Conservation (phyloP, 2,888 invertebrate genomes). For the Steinernema hermaphroditum region DNA sequence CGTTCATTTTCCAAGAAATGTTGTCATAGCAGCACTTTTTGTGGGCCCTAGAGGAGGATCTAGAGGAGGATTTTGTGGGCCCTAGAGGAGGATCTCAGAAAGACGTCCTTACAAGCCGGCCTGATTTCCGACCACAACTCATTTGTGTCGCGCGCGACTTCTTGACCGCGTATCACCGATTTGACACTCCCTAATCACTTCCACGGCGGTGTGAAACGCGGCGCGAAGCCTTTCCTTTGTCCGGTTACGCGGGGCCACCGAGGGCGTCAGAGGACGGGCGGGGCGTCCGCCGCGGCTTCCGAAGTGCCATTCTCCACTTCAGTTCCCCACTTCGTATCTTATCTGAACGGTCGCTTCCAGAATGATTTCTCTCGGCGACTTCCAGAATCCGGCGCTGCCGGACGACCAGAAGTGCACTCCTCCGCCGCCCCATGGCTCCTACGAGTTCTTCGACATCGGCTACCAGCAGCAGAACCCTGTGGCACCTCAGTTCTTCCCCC, state of each 20-base stretch:
- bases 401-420: not conserved
- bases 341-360: constrained; percentile 21
- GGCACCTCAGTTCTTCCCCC: not conserved
- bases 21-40: too few relatives aligned
- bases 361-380: not conserved
- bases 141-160: too few relatives aligned
- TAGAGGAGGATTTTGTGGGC: too few relatives aligned
- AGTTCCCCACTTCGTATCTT: constrained; percentile 18
- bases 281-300: not conserved
- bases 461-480: not conserved
- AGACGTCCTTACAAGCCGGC: too few relatives aligned
- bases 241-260: constrained; percentile 7
- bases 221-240: constrained; percentile 26
- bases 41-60: too few relatives aligned
- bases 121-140: too few relatives aligned
- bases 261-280: constrained; percentile 16
- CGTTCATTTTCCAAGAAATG: too few relatives aligned
- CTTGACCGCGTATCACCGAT: not conserved
- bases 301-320: constrained; percentile 16
- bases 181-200: constrained; percentile 14
- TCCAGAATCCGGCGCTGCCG: not conserved
- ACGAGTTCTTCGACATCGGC: not conserved
- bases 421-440: not conserved
- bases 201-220: constrained; percentile 2
- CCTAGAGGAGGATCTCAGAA: too few relatives aligned